A percentile compares a stretch with the other conserved stretches of the same genome.
Conservation (phyloP, 1,140 invertebrate species). For the Cryptotermes secundus region DNA sequence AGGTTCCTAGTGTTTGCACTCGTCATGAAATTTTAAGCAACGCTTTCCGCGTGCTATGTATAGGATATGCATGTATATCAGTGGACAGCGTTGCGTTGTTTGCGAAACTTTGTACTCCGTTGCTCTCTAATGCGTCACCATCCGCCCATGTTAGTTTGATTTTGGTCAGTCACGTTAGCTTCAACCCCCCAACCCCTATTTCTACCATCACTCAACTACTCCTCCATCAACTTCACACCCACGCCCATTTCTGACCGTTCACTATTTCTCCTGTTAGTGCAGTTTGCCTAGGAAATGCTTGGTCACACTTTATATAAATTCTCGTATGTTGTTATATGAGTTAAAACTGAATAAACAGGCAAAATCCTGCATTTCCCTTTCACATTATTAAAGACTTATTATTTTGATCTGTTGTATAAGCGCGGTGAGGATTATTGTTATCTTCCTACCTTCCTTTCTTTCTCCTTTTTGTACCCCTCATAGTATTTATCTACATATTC, state of each 20-base stretch:
- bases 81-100: not conserved
- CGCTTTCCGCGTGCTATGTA: conserved; percentile 18
- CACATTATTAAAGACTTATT: too few relatives aligned
- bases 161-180: not conserved
- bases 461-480: too few relatives aligned
- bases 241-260: not conserved
- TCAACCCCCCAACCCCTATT: not conserved
- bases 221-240: not conserved
- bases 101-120: not conserved
- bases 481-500: too few relatives aligned
- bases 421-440: too few relatives aligned
- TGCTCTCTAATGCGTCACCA: not conserved
- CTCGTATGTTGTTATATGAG: too few relatives aligned
- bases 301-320: too few relatives aligned
- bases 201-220: not conserved
- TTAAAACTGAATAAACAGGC: too few relatives aligned
- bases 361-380: too few relatives aligned
- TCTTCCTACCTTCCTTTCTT: too few relatives aligned
- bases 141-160: conserved; percentile 14
- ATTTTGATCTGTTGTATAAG: too few relatives aligned
- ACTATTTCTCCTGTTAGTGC: not conserved
- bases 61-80: conserved; percentile 3
- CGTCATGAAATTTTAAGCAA: conserved; percentile 27
- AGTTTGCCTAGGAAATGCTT: not conserved
- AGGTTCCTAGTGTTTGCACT: conserved; percentile 16